These are phyloP conservation scores for Numenius arquata DNA, from an alignment of 2,113 vertebrate genomes.

Conservation along the genomic window DNA sequence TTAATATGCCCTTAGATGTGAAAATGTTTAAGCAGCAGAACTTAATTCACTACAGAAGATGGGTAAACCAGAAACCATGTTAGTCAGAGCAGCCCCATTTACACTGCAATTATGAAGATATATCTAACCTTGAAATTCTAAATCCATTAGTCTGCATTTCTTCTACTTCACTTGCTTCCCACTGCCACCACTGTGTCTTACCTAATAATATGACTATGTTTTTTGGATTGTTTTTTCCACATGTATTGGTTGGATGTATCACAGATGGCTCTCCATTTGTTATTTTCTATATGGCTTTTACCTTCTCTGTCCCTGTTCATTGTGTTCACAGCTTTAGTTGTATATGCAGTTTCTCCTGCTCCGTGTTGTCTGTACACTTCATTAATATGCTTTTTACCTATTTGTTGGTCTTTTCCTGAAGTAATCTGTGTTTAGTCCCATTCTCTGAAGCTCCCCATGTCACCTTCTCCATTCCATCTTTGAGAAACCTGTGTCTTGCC, in stretches of 20 bases:
- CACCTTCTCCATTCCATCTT: background rate
- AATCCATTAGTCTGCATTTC: background rate
- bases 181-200: background rate
- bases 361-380: background rate
- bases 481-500: rapidly evolving
- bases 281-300: background rate
- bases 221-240: background rate
- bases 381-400: background rate
- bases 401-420: background rate
- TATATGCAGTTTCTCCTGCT: background rate
- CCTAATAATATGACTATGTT: background rate
- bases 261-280: background rate
- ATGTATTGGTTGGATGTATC: background rate
- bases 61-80: background rate
- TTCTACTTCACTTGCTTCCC: conserved; percentile 3
- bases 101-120: background rate
- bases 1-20: background rate
- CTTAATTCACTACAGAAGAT: background rate
- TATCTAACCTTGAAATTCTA: conserved; percentile 14
- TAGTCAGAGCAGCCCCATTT: background rate
- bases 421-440: background rate
- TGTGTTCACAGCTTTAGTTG: background rate
- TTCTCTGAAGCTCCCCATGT: background rate
- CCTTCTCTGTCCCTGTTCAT: background rate
- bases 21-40: conserved; percentile 19